A percentile compares a stretch with the other conserved stretches of the same genome.
These are phyloP conservation scores for Pectinophora gossypiella DNA, from an alignment of 1,140 invertebrate species.

Conservation along the genomic window DNA sequence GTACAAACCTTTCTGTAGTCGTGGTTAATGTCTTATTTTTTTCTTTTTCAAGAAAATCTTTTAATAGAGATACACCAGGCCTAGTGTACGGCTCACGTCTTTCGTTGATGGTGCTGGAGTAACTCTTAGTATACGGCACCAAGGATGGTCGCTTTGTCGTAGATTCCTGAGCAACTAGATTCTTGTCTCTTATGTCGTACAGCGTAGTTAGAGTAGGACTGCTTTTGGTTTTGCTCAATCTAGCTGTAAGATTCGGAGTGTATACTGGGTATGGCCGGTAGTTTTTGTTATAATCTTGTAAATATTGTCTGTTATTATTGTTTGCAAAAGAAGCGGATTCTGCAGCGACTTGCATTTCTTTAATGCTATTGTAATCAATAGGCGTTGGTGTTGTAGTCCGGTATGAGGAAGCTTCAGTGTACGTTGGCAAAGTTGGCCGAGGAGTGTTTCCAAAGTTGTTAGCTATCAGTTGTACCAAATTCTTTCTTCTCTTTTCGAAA, in stretches of 20 bases:
- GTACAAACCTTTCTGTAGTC: constrained; percentile 33
- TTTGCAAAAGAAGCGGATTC: constrained; percentile 85
- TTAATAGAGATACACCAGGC: constrained; percentile 57
- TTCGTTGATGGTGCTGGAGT: constrained; percentile 36
- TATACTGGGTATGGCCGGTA: constrained; percentile 61
- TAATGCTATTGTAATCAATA: constrained; percentile 51
- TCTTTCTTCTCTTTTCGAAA: constrained; percentile 54
- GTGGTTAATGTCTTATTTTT: constrained; percentile 47
- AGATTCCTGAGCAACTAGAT: constrained; percentile 31
- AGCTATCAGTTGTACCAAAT: constrained; percentile 54
- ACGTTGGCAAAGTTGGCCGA: constrained; percentile 45
- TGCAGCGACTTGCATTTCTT: constrained; percentile 83
- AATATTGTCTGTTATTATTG: constrained; percentile 66
- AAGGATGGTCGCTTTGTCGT: constrained; percentile 61
- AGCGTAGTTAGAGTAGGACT: constrained; percentile 55
- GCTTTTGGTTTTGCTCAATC: constrained; percentile 38
- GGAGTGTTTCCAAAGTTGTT: constrained; percentile 53
- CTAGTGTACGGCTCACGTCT: constrained; percentile 64
- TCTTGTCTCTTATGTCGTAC: constrained; percentile 55
- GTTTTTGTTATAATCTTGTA: constrained; percentile 62
- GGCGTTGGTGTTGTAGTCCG: constrained; percentile 37
- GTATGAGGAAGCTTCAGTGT: constrained; percentile 48
- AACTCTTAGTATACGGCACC: constrained; percentile 60
- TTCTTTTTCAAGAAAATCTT: constrained; percentile 56
- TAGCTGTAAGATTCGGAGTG: constrained; percentile 42